Conservation (phyloP, 2,888 invertebrate species). For the Coecobrya sp. region DNA sequence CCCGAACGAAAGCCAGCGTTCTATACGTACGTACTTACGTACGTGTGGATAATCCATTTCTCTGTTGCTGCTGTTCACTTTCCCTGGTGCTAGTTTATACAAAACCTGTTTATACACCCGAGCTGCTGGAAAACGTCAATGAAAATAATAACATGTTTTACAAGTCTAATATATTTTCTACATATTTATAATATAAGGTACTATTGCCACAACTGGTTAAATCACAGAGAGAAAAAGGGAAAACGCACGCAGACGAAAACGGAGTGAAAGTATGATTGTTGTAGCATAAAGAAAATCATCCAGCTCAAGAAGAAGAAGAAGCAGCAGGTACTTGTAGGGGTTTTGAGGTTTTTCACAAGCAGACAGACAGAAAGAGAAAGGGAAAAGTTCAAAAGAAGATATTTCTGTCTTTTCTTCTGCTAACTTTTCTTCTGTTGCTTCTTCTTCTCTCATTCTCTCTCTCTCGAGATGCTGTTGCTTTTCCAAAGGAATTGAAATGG, state of each 20-base stretch:
- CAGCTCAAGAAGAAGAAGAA: constrained; percentile 28
- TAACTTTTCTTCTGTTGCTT: constrained; percentile 65
- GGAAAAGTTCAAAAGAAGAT: constrained; percentile 77
- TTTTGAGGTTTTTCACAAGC: constrained; percentile 69
- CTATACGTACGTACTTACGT: too few relatives aligned
- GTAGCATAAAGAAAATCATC: constrained; percentile 40
- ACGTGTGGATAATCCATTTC: constrained; percentile 40
- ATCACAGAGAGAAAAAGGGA: constrained; percentile 1
- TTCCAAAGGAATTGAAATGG: constrained; percentile 63
- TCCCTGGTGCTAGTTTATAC: not conserved
- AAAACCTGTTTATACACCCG: not conserved
- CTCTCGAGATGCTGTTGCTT: constrained; percentile 49
- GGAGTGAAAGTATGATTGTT: constrained; percentile 50
- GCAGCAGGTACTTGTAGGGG: constrained; percentile 75
- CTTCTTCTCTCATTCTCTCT: not conserved
- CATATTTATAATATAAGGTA: not conserved
- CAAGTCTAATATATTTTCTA: not conserved
- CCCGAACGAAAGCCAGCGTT: too few relatives aligned
- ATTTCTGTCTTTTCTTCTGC: constrained; percentile 72
- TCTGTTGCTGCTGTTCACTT: constrained; percentile 17
- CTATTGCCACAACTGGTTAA: constrained; percentile 20
- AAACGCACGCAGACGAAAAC: not conserved
- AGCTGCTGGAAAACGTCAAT: not conserved
- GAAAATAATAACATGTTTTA: not conserved
- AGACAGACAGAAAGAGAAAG: not conserved